phyloP scores from a whole-genome alignment of 2,797 vertebrate species.

The Adelosebastes latens region DNA sequence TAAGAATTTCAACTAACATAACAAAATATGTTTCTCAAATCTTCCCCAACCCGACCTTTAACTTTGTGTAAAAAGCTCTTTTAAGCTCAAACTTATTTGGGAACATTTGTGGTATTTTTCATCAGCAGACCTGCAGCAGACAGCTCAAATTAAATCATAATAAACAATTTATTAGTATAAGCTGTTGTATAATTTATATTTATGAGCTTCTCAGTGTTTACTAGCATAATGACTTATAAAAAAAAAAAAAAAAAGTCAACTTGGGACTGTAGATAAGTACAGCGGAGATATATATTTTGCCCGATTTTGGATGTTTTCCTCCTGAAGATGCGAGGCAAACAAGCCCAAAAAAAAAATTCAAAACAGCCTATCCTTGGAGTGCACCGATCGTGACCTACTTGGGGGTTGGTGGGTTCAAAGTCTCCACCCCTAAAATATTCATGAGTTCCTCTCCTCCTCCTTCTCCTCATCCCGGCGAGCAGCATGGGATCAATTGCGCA shows the following conservation, averaged over 20 bases:
- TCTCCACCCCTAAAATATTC: constrained; percentile 80
- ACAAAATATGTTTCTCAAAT: too few relatives aligned
- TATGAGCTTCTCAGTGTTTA: constrained; percentile 69
- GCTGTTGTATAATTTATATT: constrained; percentile 58
- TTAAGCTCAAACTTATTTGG: constrained; percentile 28
- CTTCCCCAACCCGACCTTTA: too few relatives aligned
- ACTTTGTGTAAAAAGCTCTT: background rate
- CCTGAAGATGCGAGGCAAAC: constrained; percentile 66
- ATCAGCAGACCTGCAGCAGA: constrained; percentile 38
- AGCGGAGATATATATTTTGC: constrained; percentile 47
- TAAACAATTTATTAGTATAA: constrained; percentile 60
- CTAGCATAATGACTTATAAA: constrained; percentile 60
- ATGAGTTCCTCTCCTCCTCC: constrained; percentile 65
- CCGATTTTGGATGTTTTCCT: constrained; percentile 68
- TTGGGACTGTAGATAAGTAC: constrained; percentile 39
- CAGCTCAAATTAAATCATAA: constrained; percentile 54
- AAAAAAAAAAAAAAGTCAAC: constrained; percentile 25
- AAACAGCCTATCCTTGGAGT: constrained; percentile 69
- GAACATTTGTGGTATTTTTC: background rate
- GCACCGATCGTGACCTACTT: constrained; percentile 78
- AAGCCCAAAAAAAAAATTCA: constrained; percentile 55
- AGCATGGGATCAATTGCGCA: constrained; percentile 68
- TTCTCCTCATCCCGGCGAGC: constrained; percentile 40
- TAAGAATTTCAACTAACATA: too few relatives aligned
- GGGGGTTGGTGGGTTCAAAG: constrained; percentile 76